Evolutionary conservation across 2,888 invertebrate species (phyloP).

Genomic region (Serrognathus titanus): DNA sequence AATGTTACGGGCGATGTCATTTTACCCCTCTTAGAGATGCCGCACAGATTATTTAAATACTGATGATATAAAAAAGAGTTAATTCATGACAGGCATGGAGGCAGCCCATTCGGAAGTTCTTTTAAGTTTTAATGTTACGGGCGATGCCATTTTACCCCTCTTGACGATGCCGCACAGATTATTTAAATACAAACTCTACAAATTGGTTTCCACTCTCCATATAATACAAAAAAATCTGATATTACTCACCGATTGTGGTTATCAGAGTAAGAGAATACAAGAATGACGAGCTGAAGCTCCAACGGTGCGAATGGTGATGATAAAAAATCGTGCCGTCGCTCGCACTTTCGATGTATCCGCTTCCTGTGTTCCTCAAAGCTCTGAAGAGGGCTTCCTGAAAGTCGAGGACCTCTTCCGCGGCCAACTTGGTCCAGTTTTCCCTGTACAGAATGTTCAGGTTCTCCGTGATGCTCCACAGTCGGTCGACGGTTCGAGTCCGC

Average conservation of each 20-base stretch:
- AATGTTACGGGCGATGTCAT: too few species aligned
- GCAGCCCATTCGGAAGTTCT: too few species aligned
- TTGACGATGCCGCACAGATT: too few species aligned
- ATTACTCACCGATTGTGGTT: slow-evolving; percentile 84
- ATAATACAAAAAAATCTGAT: not conserved
- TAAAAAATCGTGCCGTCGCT: slow-evolving; percentile 48
- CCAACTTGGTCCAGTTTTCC: slow-evolving; percentile 86
- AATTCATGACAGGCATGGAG: too few species aligned
- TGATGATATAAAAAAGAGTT: too few species aligned
- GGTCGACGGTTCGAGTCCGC: slow-evolving; percentile 71
- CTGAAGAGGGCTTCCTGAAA: slow-evolving; percentile 68
- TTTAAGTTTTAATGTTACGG: too few species aligned
- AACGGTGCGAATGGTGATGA: slow-evolving; percentile 58
- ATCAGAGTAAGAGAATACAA: slow-evolving; percentile 91
- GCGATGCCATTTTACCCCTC: too few species aligned
- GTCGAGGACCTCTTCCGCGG: slow-evolving; percentile 81
- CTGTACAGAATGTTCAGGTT: slow-evolving; percentile 85
- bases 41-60: too few species aligned
- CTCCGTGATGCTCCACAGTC: slow-evolving; percentile 82
- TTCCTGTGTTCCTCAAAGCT: slow-evolving; percentile 41
- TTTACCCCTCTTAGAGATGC: too few species aligned
- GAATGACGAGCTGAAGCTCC: slow-evolving; percentile 91
- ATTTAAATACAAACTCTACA: too few species aligned
- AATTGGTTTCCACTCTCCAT: too few species aligned
- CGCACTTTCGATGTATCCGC: slow-evolving; percentile 41